A percentile compares a stretch with the other conserved stretches of the same genome.
Evolutionary conservation across 2,797 vertebrate genomes (phyloP).

Genomic region (Sarcoramphus papa): DNA sequence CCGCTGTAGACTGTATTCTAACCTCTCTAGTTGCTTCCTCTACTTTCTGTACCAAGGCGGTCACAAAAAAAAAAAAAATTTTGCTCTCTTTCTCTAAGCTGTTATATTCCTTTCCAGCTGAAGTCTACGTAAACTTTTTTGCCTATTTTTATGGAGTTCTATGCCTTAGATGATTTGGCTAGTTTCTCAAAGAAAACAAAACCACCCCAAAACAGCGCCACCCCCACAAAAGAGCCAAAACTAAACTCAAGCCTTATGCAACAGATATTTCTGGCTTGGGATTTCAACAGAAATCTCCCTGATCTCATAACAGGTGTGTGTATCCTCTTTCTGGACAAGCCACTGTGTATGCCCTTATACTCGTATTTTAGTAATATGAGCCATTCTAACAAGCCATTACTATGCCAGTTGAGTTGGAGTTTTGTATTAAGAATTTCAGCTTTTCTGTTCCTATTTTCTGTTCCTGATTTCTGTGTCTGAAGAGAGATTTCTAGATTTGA

Average conservation of each 20-base stretch:
- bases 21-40: background rate
- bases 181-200: constrained; percentile 6
- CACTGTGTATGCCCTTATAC: background rate
- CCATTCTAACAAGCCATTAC: background rate
- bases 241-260: background rate
- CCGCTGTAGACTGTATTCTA: background rate
- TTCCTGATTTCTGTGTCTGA: background rate
- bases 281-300: background rate
- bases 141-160: background rate
- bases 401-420: background rate
- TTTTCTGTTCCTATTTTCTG: background rate
- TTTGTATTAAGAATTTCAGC: background rate
- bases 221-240: background rate
- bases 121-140: background rate
- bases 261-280: background rate
- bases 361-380: background rate
- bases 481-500: background rate
- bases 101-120: background rate
- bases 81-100: background rate
- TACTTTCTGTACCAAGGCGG: background rate
- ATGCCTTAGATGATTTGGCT: background rate
- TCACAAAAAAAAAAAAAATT: background rate
- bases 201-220: background rate
- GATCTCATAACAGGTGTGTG: background rate
- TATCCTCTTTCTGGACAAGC: background rate